These are phyloP conservation scores for Hydroisotoma schaefferi DNA, from an alignment of 2,888 invertebrate species.

Conservation along the genomic window DNA sequence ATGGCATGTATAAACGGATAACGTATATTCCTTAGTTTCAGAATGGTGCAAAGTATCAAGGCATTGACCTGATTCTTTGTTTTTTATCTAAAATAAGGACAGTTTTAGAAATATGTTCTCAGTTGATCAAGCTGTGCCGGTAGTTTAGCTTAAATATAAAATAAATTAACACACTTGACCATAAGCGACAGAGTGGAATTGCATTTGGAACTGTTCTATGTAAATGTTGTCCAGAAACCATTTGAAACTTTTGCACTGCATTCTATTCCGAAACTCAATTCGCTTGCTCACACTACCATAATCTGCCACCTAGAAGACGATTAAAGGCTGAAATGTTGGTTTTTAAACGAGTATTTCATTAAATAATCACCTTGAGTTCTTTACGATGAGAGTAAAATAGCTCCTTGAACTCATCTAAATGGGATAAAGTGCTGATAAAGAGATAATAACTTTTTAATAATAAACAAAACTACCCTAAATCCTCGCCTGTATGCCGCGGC, in stretches of 20 bases:
- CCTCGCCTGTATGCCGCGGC: too few relatives aligned
- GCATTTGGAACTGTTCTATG: slow-evolving; percentile 38
- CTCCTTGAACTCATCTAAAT: slow-evolving; percentile 87
- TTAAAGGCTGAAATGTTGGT: too few relatives aligned
- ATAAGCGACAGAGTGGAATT: slow-evolving; percentile 19
- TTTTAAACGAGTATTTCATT: neutral
- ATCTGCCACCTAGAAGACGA: slow-evolving; percentile 54
- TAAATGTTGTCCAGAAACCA: slow-evolving; percentile 38
- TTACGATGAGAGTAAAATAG: slow-evolving; percentile 84
- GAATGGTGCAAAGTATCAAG: slow-evolving; percentile 74
- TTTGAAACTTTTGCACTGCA: slow-evolving; percentile 80
- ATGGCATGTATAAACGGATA: slow-evolving; percentile 76
- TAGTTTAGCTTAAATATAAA: too few relatives aligned
- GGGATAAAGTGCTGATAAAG: too few relatives aligned
- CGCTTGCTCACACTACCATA: slow-evolving; percentile 80
- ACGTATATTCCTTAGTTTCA: slow-evolving; percentile 62
- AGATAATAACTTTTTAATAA: too few relatives aligned
- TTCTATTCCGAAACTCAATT: slow-evolving; percentile 68
- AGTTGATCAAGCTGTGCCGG: too few relatives aligned
- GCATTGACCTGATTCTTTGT: slow-evolving; percentile 62
- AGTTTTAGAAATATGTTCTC: too few relatives aligned
- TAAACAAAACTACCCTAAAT: too few relatives aligned
- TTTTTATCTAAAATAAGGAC: slow-evolving; percentile 60
- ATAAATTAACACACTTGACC: slow-evolving; percentile 21
- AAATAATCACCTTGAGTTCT: slow-evolving; percentile 67